phyloP scores from a whole-genome alignment of 2,888 invertebrate species.

The Chrysotoxum bicinctum region DNA sequence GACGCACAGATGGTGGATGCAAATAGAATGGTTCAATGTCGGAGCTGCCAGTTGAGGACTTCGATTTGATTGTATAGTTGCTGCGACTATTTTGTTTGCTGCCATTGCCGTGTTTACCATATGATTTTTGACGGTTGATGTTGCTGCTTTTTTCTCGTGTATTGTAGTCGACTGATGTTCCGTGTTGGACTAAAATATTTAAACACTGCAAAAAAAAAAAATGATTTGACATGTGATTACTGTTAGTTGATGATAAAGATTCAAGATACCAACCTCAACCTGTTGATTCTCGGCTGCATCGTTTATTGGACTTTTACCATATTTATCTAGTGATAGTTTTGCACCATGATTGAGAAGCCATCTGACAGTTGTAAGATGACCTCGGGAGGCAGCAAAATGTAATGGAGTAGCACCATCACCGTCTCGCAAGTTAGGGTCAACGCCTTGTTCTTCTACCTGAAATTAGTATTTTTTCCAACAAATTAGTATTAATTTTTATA shows the following conservation, averaged over 20 bases:
- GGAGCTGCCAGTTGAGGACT: constrained; percentile 81
- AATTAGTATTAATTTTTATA: too few relatives aligned
- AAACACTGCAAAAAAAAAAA: constrained; percentile 85
- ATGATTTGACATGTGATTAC: background rate
- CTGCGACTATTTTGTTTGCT: constrained; percentile 80
- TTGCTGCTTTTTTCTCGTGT: constrained; percentile 79
- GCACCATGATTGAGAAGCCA: constrained; percentile 94
- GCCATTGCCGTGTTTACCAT: constrained; percentile 75
- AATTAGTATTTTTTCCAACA: background rate
- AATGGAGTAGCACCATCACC: constrained; percentile 94
- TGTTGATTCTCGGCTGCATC: constrained; percentile 96
- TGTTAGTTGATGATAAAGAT: background rate
- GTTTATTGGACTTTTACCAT: constrained; percentile 94
- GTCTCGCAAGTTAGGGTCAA: constrained; percentile 92
- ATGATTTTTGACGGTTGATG: constrained; percentile 72
- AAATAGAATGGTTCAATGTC: constrained; percentile 88
- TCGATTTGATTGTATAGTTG: constrained; percentile 81
- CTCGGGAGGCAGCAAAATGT: constrained; percentile 93
- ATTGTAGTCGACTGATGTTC: constrained; percentile 86
- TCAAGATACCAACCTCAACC: constrained; percentile 86
- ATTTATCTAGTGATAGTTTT: constrained; percentile 90
- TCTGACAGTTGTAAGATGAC: constrained; percentile 89
- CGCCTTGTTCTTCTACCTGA: constrained; percentile 91
- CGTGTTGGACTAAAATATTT: constrained; percentile 91
- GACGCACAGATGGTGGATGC: constrained; percentile 85